Evolutionary conservation across 2,888 invertebrate genomes (phyloP).

Genomic region (Parnassius orleans): DNA sequence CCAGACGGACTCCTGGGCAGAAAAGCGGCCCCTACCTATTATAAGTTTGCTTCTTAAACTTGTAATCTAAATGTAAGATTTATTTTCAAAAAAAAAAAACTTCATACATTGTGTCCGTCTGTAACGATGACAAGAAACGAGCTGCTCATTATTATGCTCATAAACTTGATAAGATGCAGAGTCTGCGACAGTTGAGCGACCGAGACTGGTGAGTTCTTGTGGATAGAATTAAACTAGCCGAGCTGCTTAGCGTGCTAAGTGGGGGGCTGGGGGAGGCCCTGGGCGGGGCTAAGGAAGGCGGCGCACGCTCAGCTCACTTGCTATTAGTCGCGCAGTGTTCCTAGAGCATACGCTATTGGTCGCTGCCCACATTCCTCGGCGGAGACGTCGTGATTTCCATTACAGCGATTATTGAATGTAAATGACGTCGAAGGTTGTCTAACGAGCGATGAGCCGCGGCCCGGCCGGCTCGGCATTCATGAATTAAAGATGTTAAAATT

Average conservation of each 20-base stretch:
- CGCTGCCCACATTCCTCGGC: constrained; percentile 8
- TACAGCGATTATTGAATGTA: constrained; percentile 26
- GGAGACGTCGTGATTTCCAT: constrained; percentile 19
- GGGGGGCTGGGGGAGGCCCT: constrained; percentile 33
- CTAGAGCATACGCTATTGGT: constrained; percentile 37
- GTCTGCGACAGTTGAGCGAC: constrained; percentile 3
- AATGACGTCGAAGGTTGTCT: constrained; percentile 18
- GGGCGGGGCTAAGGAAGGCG: constrained; percentile 41
- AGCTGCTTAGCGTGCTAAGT: constrained; percentile 14
- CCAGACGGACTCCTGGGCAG: no score
- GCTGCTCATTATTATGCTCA: constrained; percentile 8
- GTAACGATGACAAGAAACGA: neutral
- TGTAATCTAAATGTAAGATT: neutral
- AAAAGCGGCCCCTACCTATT: no score
- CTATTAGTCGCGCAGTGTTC: constrained; percentile 38
- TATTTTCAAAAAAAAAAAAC: neutral
- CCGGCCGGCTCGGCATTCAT: constrained; percentile 20
- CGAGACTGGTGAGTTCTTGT: constrained; percentile 31
- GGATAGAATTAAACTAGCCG: constrained; percentile 26
- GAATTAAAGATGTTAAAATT: neutral
- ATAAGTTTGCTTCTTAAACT: neutral
- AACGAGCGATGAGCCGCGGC: constrained; percentile 24
- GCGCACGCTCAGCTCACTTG: constrained; percentile 46
- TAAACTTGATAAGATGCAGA: constrained; percentile 20
- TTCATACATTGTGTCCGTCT: neutral